A percentile compares a stretch with the other conserved stretches of the same genome.
These are phyloP conservation scores for Glyphotaelius pellucidus DNA, from an alignment of 2,888 invertebrate genomes.

Conservation along the genomic window DNA sequence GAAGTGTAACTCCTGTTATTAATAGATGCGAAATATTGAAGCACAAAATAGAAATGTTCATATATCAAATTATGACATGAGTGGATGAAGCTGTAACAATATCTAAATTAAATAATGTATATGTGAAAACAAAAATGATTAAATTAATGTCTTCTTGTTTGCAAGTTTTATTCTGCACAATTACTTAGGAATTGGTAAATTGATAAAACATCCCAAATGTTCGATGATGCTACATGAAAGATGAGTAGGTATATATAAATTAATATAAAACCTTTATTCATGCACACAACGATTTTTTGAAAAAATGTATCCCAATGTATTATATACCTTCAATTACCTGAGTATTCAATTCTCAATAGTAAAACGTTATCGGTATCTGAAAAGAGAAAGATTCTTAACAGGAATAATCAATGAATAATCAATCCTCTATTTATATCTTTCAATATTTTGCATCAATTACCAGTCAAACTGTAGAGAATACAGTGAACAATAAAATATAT, in stretches of 20 bases:
- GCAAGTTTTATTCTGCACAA: background rate
- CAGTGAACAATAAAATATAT: background rate
- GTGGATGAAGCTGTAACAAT: background rate
- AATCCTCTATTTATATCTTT: background rate
- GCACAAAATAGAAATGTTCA: background rate
- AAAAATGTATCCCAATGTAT: background rate
- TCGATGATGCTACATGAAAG: background rate
- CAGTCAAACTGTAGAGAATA: background rate
- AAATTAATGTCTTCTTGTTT: background rate
- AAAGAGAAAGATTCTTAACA: background rate
- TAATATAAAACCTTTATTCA: background rate
- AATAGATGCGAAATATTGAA: background rate
- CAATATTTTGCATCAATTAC: background rate
- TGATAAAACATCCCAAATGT: background rate
- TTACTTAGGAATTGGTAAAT: background rate
- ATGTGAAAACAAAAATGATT: background rate
- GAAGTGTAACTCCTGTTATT: background rate
- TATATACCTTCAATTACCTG: background rate
- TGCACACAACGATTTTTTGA: background rate
- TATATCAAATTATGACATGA: background rate
- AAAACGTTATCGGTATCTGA: slow-evolving; percentile 2
- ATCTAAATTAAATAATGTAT: background rate
- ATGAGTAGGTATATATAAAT: background rate
- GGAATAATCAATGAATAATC: background rate
- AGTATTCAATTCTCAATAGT: background rate